These are phyloP conservation scores for Scotopteryx bipunctaria DNA, from an alignment of 2,888 invertebrate genomes.

Conservation along the genomic window DNA sequence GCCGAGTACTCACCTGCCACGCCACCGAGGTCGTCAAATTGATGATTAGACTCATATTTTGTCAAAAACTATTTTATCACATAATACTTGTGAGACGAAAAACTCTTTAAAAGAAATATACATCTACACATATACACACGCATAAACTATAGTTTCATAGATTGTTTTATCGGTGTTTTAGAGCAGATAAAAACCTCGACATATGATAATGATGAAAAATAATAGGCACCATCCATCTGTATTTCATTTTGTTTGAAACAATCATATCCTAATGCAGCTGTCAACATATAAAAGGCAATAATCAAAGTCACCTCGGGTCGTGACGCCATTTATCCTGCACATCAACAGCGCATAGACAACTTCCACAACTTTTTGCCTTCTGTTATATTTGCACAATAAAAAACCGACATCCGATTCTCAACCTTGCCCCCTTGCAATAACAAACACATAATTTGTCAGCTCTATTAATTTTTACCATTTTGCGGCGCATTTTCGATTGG, in stretches of 20 bases:
- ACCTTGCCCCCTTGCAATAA: conserved; percentile 31
- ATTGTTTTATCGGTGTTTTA: no score
- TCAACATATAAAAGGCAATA: conserved; percentile 57
- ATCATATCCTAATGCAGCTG: conserved; percentile 47
- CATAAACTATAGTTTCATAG: no score
- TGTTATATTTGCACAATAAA: conserved; percentile 31
- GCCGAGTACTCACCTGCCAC: no score
- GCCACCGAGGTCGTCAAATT: no score
- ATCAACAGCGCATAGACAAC: conserved; percentile 73
- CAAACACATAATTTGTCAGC: conserved; percentile 24
- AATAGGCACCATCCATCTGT: no score
- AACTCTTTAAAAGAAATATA: no score
- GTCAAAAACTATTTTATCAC: no score
- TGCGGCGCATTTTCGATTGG: conserved; percentile 53
- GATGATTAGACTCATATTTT: no score
- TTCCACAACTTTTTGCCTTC: conserved; percentile 60
- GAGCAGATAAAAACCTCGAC: not conserved
- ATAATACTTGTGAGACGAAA: no score
- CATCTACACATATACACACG: no score
- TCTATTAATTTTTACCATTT: conserved; percentile 53
- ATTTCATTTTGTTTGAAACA: conserved; percentile 8
- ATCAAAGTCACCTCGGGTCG: conserved; percentile 49
- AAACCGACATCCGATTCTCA: conserved; percentile 24
- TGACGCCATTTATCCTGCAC: conserved; percentile 52
- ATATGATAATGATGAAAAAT: no score